Conservation (phyloP, 2,888 invertebrate genomes). For the Prosapia bicincta region DNA sequence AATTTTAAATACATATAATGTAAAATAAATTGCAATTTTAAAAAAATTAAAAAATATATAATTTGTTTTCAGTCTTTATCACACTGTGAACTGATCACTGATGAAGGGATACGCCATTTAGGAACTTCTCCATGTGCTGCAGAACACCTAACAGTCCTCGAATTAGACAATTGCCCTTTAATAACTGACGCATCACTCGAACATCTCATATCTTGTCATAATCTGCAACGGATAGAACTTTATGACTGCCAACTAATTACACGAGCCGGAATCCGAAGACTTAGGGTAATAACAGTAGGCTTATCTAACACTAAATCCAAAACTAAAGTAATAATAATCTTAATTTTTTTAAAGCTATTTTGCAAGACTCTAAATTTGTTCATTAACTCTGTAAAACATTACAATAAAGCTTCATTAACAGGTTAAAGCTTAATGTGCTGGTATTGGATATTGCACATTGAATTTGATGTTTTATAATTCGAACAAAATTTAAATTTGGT, state of each 20-base stretch:
- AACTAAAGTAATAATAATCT: no score
- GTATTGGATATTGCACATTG: no score
- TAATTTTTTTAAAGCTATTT: no score
- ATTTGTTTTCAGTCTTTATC: constrained; percentile 77
- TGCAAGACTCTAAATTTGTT: no score
- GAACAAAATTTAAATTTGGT: no score
- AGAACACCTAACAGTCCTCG: constrained; percentile 89
- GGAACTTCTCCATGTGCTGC: constrained; percentile 91
- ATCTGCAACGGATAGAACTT: constrained; percentile 93
- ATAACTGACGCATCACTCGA: constrained; percentile 96
- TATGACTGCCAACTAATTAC: constrained; percentile 99
- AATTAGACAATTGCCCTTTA: constrained; percentile 97
- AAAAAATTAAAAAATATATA: no score
- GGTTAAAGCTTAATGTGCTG: no score
- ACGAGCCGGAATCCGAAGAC: constrained; percentile 90
- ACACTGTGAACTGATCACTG: constrained; percentile 98
- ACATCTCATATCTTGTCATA: constrained; percentile 87
- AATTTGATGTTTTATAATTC: no score
- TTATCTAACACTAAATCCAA: no score
- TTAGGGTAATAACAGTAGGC: constrained; percentile 79
- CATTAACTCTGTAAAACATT: no score
- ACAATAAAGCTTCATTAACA: no score
- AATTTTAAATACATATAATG: no score
- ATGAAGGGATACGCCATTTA: constrained; percentile 94
- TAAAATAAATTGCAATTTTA: background rate